phyloP scores from a whole-genome alignment of 2,797 vertebrate species.

The Chiroxiphia lanceolata region DNA sequence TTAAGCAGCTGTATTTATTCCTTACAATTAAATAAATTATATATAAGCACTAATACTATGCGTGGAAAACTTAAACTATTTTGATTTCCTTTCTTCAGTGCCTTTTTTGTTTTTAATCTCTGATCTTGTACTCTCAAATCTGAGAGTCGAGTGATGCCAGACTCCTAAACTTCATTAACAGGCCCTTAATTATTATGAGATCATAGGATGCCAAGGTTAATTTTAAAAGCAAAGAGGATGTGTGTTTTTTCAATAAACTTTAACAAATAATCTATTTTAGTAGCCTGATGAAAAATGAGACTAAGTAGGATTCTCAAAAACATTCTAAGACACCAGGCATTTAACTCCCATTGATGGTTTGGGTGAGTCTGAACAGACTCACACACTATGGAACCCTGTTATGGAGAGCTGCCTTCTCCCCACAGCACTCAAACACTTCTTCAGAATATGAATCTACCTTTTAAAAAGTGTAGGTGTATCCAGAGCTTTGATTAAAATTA shows the following conservation, averaged over 20 bases:
- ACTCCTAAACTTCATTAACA: not conserved
- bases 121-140: not conserved
- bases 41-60: not conserved
- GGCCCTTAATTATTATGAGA: not conserved
- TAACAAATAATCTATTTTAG: not conserved
- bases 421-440: not conserved
- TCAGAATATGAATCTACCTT: not conserved
- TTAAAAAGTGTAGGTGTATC: not conserved
- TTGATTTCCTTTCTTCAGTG: not conserved
- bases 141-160: not conserved
- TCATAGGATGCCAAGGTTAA: not conserved
- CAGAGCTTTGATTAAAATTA: not conserved
- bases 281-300: not conserved
- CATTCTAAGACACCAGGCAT: not conserved
- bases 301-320: not conserved
- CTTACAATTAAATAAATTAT: not conserved
- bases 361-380: not conserved
- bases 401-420: not conserved
- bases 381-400: not conserved
- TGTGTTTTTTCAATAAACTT: not conserved
- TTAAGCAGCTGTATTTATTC: not conserved
- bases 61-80: not conserved
- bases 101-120: not conserved
- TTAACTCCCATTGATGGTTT: not conserved
- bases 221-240: not conserved